These are phyloP conservation scores for Amphipoea lucens DNA, from an alignment of 2,888 invertebrate species.

Conservation along the genomic window DNA sequence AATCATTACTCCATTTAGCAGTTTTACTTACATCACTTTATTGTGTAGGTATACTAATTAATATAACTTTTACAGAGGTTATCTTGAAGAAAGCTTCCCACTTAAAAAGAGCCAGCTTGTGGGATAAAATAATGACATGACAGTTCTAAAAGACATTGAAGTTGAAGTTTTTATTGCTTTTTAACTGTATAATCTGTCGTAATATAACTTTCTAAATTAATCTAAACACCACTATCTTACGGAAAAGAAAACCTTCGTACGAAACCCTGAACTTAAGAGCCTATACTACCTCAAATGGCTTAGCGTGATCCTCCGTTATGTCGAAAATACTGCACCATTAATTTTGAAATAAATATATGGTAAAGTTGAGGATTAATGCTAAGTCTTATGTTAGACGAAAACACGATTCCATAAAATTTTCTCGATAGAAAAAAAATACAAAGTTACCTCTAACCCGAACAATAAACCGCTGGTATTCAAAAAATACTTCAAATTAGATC, in stretches of 20 bases:
- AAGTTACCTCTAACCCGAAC: too few species aligned
- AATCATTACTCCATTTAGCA: constrained; percentile 1
- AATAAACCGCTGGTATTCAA: too few species aligned
- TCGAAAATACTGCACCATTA: too few species aligned
- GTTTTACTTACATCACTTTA: constrained; percentile 28
- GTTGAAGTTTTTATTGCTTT: not conserved
- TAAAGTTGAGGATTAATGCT: too few species aligned
- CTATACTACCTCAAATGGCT: too few species aligned
- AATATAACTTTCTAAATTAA: constrained; percentile 15
- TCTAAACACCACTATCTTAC: not conserved
- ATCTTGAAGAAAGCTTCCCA: not conserved
- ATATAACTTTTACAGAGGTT: constrained; percentile 7
- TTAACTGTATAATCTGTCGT: not conserved
- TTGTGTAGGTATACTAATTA: not conserved
- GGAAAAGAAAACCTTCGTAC: not conserved
- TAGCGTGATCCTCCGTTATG: too few species aligned
- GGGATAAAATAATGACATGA: not conserved
- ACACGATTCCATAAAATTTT: too few species aligned
- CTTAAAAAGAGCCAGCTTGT: not conserved
- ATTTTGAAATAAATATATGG: too few species aligned
- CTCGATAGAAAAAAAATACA: too few species aligned
- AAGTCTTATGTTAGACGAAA: too few species aligned
- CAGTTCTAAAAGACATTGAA: not conserved
- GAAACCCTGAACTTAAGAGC: constrained; percentile 39
- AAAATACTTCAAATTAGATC: too few species aligned